These are phyloP conservation scores for Myotis daubentonii DNA, from an alignment of 2,797 vertebrate species.

Conservation along the genomic window DNA sequence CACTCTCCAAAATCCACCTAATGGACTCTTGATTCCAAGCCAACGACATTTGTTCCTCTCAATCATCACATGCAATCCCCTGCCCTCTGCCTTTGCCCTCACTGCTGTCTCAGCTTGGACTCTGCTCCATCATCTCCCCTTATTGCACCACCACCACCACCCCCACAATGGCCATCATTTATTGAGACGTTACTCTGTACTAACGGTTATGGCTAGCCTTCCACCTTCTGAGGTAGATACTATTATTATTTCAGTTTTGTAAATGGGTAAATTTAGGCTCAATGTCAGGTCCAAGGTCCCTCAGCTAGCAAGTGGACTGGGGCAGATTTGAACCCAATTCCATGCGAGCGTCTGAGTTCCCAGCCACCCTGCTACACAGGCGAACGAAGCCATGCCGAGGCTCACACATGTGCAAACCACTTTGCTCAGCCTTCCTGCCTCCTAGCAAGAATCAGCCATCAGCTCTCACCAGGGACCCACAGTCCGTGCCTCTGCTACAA, in stretches of 20 bases:
- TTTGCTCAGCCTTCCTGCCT: background rate
- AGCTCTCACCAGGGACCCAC: background rate
- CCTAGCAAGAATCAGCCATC: background rate
- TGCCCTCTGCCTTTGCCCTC: background rate
- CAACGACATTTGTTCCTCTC: background rate
- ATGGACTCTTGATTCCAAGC: background rate
- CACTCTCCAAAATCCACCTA: background rate
- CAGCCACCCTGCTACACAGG: no score
- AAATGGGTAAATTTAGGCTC: background rate
- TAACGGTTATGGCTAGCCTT: background rate
- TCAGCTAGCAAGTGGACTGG: background rate
- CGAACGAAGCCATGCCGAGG: accelerated
- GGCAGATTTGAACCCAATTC: background rate
- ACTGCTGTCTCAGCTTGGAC: background rate
- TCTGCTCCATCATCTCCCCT: background rate
- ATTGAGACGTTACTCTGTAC: background rate
- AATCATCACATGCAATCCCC: accelerated
- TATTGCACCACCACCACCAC: background rate
- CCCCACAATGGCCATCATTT: background rate
- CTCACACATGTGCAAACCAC: background rate
- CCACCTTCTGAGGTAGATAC: background rate
- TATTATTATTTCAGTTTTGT: background rate
- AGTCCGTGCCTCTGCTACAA: background rate
- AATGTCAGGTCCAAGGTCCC: background rate
- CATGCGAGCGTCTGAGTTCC: background rate